Base-by-base conservation (phyloP, 1,140 invertebrate genomes). In the Neoseiulus cucumeris region DNA sequence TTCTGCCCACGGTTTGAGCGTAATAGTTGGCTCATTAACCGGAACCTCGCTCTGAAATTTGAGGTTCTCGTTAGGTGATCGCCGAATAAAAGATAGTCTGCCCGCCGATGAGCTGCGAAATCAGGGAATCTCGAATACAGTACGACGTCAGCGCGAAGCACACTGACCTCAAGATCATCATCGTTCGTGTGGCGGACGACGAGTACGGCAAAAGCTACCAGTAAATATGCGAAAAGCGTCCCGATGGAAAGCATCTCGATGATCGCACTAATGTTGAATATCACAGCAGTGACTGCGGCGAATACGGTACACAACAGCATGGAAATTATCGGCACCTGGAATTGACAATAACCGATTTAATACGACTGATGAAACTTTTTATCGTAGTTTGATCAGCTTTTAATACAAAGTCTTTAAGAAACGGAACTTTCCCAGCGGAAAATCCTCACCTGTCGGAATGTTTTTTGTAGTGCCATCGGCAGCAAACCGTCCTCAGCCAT, bases 231-330 rank as follows among this genome's bases (percentile, higher is more conserved):
- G 64, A 92, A 74, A 9, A 93, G 79, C 0, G 89, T 93, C 0
- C 90, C 90, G 69, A 93, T 92, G 0, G 88, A 91, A 86, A 93
- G 89, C 71, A 93, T 91, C 71, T 95, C 91, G 0, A 94, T 88
- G 17, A 94, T 78, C 69, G 89, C 89, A 71, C 89, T 83, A 67
- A 94, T 80, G 74, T 95, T 89, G 72, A 94, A 88, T n/a, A 92
- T 73, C 2, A 93, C 73, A 7, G 91, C 87, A 67, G 93, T 84
- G 0, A 87, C 64, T 1, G 85, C 86, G 42, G 87, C 85, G 17
- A 85, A 72, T 1, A 86, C 68, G 0, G 89, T 87, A 51, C 88
- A 88, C 20, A 91, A 81, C 1, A 84, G 78, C 20, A 92, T 76
- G 71, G 91, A 90, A 0, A 82, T 74, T 0, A 92, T 76, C 0